phyloP scores from a whole-genome alignment of 2,888 invertebrate species.

The Coelopa pilipes region DNA sequence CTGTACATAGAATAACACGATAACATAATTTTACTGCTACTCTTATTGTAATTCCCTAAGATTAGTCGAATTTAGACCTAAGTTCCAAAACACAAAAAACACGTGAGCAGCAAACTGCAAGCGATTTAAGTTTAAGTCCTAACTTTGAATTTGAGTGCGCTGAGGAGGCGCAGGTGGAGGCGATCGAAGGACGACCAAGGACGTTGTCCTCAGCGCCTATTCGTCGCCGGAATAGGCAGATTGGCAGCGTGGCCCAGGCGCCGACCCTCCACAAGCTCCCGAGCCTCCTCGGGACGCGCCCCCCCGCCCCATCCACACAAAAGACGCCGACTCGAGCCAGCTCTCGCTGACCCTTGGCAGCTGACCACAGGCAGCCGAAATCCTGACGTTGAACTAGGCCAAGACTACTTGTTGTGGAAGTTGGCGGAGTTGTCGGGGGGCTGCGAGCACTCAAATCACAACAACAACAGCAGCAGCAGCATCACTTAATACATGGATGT shows the following conservation, averaged over 20 bases:
- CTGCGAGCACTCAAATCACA: no score
- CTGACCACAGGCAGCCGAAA: no score
- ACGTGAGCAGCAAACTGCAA: background rate
- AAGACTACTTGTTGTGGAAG: no score
- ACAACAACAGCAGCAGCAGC: no score
- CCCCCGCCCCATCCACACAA: background rate
- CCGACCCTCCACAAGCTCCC: background rate
- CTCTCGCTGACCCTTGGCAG: no score
- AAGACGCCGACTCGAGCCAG: background rate
- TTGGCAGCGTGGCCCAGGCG: slow-evolving; percentile 19
- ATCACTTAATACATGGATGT: no score
- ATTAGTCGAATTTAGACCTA: slow-evolving; percentile 7
- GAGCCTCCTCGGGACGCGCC: no score
- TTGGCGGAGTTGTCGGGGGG: no score
- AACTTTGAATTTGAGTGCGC: no score
- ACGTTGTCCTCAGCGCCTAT: slow-evolving; percentile 29
- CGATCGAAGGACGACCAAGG: background rate
- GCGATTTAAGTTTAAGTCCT: background rate
- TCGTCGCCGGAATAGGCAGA: slow-evolving; percentile 22
- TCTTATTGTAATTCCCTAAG: background rate
- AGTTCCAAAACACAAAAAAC: background rate
- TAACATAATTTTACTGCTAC: background rate
- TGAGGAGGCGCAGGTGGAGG: no score
- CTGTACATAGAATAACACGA: background rate
- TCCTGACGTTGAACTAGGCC: background rate